A percentile compares a stretch with the other conserved stretches of the same genome.
phyloP scores from a whole-genome alignment of 1,140 invertebrate genomes.

The Neodiprion lecontei region DNA sequence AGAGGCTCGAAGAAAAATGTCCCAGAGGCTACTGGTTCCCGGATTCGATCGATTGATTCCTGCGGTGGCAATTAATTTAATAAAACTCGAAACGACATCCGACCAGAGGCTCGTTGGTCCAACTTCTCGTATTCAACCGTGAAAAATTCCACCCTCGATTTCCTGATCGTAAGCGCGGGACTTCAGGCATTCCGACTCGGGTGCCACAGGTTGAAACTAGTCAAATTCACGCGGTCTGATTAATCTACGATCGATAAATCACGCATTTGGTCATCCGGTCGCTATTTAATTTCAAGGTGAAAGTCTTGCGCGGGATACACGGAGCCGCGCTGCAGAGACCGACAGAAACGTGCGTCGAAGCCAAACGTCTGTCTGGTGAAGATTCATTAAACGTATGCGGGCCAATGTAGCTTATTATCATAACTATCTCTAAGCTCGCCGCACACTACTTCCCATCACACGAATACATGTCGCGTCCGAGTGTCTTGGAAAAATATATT shows the following conservation, averaged over 20 bases:
- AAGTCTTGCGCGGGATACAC: neutral
- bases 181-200: neutral
- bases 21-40: neutral
- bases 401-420: conserved; percentile 7
- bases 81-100: neutral
- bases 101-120: neutral
- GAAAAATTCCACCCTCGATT: neutral
- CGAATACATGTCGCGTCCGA: neutral
- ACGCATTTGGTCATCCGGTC: neutral
- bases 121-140: neutral
- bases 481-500: neutral
- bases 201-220: neutral
- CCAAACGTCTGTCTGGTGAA: conserved; percentile 5
- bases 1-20: neutral
- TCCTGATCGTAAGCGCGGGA: neutral
- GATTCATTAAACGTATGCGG: conserved; percentile 7
- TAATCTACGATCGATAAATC: conserved; percentile 5
- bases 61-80: neutral
- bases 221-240: neutral
- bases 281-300: conserved; percentile 5
- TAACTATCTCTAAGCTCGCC: neutral
- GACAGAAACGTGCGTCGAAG: neutral
- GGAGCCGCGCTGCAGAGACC: neutral
- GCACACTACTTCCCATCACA: neutral
- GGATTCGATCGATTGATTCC: neutral